Evolutionary conservation across 2,113 vertebrate genomes (phyloP), one percentile per base, ranked within the genome.

Genomic region (Rhizomys pruinosus): DNA sequence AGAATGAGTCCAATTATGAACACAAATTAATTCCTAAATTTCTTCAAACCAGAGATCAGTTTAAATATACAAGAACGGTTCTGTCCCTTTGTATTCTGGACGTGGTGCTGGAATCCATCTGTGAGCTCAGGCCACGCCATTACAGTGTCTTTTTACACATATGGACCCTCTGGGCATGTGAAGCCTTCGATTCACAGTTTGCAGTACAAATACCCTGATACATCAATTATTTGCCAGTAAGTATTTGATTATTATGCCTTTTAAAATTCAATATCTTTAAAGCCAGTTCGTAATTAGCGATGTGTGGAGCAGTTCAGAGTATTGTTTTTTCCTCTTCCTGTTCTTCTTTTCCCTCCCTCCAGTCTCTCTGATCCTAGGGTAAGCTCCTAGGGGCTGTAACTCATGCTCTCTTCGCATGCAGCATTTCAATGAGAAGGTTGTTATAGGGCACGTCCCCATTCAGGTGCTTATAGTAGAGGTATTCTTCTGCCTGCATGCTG

Each of bases 341-440:
- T 52, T 52, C 69, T 42, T 52, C 32, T 32, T 39, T n/a, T 8
- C 77, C 19, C 22, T 6, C n/a, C 69, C 39, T 76, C 4, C 74
- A 44, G 52, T 64, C 63, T 90, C 92, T 91, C 80, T 94, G 95
- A 92, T 84, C 97, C 77, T 91, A 97, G 97, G 96, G 97, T 96
- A 97, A 96, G 96, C 96, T 96, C 84, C 96, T 57, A 66, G 84
- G 92, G 92, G 89, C 85, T 23, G 42, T 84, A 78, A 89, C 96
- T 98, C 98, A 99, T 79, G 99, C 99, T 94, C 99, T 98, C 97
- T 99, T 99, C 74, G 99, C 99, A 79, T 99, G 99, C 97, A 99
- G 98, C 99, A 99, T 99, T 97, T 99, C 99, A 71, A 99, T 99
- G 97, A 99, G 99, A 91, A 99, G 99, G 98, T 99, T 99, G 96